Conservation (phyloP, 2,888 invertebrate species). For the Amphimallon solstitiale region DNA sequence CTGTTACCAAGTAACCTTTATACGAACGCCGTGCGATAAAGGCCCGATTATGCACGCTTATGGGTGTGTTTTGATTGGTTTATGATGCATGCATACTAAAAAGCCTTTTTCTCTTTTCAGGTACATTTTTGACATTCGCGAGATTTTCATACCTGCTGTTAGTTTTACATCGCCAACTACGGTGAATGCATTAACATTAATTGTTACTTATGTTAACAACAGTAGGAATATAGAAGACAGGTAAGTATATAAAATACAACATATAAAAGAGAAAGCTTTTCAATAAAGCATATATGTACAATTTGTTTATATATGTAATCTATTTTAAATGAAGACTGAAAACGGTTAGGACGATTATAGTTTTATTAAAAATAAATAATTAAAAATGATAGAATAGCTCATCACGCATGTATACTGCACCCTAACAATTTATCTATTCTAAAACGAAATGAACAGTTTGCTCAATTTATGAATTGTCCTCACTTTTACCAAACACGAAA, state of each 20-base stretch:
- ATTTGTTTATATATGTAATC: slow-evolving; percentile 56
- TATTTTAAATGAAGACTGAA: slow-evolving; percentile 62
- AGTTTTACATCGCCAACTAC: slow-evolving; percentile 45
- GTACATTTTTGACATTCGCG: slow-evolving; percentile 34
- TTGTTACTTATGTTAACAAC: slow-evolving; percentile 43
- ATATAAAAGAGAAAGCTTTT: slow-evolving; percentile 51
- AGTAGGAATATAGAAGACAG: slow-evolving; percentile 43
- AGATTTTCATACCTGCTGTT: slow-evolving; percentile 41
- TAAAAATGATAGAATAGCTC: slow-evolving; percentile 32
- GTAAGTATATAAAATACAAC: slow-evolving; percentile 42
- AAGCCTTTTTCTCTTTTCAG: slow-evolving; percentile 49
- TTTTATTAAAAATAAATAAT: slow-evolving; percentile 42
- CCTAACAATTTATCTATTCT: slow-evolving; percentile 2
- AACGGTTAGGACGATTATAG: slow-evolving; percentile 53
- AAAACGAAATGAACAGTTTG: slow-evolving; percentile 3
- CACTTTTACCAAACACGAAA: too few relatives aligned
- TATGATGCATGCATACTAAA: too few relatives aligned
- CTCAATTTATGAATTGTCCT: slow-evolving; percentile 32
- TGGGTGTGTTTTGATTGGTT: too few relatives aligned
- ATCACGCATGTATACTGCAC: slow-evolving; percentile 40
- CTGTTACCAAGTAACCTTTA: too few relatives aligned
- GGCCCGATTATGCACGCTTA: too few relatives aligned
- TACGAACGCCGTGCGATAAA: too few relatives aligned
- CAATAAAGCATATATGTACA: slow-evolving; percentile 57
- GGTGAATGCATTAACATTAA: slow-evolving; percentile 44